Conservation (phyloP, 2,888 invertebrate species). For the Tiliacea aurago region DNA sequence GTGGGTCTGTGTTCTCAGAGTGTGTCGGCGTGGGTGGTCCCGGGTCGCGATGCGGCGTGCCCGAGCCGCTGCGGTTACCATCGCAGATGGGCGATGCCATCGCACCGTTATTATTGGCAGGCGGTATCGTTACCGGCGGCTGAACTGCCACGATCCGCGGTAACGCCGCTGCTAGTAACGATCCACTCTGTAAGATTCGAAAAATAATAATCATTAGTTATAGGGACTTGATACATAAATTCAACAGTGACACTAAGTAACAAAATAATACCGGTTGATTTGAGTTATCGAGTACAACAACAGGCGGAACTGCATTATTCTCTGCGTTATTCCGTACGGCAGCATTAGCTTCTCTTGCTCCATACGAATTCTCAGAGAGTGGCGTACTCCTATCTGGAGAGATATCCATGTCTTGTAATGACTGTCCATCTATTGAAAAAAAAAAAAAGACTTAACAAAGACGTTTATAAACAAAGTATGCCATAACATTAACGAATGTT, state of each 20-base stretch:
- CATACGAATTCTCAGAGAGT: slow-evolving; percentile 94
- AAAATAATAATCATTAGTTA: slow-evolving; percentile 2
- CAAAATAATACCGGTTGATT: slow-evolving; percentile 80
- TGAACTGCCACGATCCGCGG: slow-evolving; percentile 91
- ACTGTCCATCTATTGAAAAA: slow-evolving; percentile 83
- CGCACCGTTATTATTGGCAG: slow-evolving; percentile 80
- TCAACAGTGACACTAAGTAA: not conserved
- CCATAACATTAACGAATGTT: slow-evolving; percentile 5
- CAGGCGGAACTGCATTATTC: slow-evolving; percentile 80
- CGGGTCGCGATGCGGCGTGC: slow-evolving; percentile 84
- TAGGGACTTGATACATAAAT: not conserved
- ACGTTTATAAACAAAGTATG: slow-evolving; percentile 15
- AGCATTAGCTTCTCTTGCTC: slow-evolving; percentile 83
- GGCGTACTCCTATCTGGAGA: slow-evolving; percentile 97
- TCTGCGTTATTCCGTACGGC: slow-evolving; percentile 74
- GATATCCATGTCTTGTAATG: slow-evolving; percentile 97
- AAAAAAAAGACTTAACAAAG: slow-evolving; percentile 17
- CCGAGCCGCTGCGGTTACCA: slow-evolving; percentile 74
- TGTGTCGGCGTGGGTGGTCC: slow-evolving; percentile 89
- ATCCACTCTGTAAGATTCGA: slow-evolving; percentile 87
- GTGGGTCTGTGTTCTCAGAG: slow-evolving; percentile 86
- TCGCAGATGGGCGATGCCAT: slow-evolving; percentile 74
- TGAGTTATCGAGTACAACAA: slow-evolving; percentile 86
- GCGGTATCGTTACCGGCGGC: slow-evolving; percentile 76
- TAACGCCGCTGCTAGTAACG: slow-evolving; percentile 92